Evolutionary conservation across 2,113 vertebrate species (phyloP), one percentile per base, ranked within the genome.

Genomic region (Myxocyprinus asiaticus): DNA sequence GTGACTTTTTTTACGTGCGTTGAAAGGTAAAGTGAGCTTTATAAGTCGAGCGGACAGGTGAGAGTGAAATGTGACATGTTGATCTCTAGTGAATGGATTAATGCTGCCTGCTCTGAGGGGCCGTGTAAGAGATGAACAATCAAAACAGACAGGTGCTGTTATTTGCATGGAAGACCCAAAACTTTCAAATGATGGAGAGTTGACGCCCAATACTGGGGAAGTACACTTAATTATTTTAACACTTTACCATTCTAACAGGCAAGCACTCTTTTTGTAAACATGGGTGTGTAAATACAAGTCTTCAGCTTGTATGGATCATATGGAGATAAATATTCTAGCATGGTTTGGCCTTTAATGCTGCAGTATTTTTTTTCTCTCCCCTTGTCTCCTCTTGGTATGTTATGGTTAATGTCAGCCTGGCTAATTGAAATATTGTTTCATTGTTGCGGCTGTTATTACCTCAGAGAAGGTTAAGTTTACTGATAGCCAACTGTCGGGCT

Each of bases 351-450:
- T 78, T 44, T 64, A 83, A 69, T 76, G 80, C 79, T 22, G 64
- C 10, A 71, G 79, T 45, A n/a, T 77, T 33, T 33, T 70, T 78
- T 33, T 66, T 47, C 77, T 81, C 78, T 56, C 67, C 61, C 42
- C 58, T 62, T 69, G 55, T 77, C 53, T 44, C 44, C 72, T 86
- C 83, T 82, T 81, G 75, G 77, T 87, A 80, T 76, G 83, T 85
- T 86, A 85, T 90, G 85, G 83, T 82, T 91, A 91, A 91, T 89
- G 89, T 86, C 87, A 85, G 85, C 65, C 83, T 82, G 77, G 73
- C 88, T 92, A 90, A 93, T 91, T 94, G 89, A 92, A 92, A 93
- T 91, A 89, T 92, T 89, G 90, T 88, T 87, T 91, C 84, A 85
- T 82, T 89, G 88, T 88, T 80, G 87, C 70, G 69, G 82, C 86